These are phyloP conservation scores for Drosophila santomea DNA, from an alignment of 1,140 invertebrate genomes.

Conservation along the genomic window DNA sequence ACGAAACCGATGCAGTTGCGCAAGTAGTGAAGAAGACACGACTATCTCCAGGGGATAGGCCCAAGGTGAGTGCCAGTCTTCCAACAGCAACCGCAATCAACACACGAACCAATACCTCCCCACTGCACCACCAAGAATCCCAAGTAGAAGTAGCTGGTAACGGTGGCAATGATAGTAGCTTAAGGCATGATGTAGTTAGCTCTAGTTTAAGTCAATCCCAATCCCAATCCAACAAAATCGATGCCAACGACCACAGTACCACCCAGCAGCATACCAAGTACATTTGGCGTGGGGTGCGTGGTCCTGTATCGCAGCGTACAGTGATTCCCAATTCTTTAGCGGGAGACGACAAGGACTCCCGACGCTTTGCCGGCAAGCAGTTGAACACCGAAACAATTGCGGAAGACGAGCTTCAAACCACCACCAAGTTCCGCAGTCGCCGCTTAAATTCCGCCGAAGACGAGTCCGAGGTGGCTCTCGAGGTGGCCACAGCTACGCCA, in stretches of 20 bases:
- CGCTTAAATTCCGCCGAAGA: slow-evolving; percentile 52
- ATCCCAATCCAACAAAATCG: slow-evolving; percentile 14
- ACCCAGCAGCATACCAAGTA: slow-evolving; percentile 35
- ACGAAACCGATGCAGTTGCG: slow-evolving; percentile 56
- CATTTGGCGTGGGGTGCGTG: slow-evolving; percentile 42
- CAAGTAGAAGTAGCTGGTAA: slow-evolving; percentile 69
- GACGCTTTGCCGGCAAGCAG: slow-evolving; percentile 74
- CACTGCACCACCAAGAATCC: slow-evolving; percentile 48
- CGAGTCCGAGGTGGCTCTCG: slow-evolving; percentile 30
- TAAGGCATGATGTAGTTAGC: slow-evolving; percentile 80
- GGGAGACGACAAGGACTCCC: slow-evolving; percentile 49
- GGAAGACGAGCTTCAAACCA: slow-evolving; percentile 6
- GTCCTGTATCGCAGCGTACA: slow-evolving; percentile 20
- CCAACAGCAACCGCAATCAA: slow-evolving; percentile 48
- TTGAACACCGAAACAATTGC: slow-evolving; percentile 25
- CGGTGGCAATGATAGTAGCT: slow-evolving; percentile 71
- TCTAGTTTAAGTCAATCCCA: slow-evolving; percentile 67
- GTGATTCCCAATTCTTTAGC: slow-evolving; percentile 38
- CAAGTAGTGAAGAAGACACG: slow-evolving; percentile 60
- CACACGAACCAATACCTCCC: slow-evolving; percentile 40
- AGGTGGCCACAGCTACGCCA: background rate
- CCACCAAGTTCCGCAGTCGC: slow-evolving; percentile 44
- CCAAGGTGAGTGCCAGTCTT: slow-evolving; percentile 75
- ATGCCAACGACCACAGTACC: slow-evolving; percentile 5
- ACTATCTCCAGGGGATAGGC: slow-evolving; percentile 72